phyloP scores from a whole-genome alignment of 2,113 vertebrate species.

The Meriones unguiculatus region DNA sequence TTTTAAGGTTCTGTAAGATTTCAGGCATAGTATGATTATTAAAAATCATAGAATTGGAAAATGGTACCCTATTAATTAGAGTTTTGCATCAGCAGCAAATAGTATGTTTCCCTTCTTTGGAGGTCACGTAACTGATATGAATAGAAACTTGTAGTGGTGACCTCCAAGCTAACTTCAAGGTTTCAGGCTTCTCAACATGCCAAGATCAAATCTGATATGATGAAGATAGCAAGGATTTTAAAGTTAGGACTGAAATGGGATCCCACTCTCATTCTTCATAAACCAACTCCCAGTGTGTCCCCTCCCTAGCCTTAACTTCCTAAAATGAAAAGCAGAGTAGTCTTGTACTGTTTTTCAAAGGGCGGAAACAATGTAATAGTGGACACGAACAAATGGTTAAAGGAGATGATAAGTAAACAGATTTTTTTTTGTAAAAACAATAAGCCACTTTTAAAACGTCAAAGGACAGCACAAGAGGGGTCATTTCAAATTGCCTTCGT shows the following conservation, averaged over 20 bases:
- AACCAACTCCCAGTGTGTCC: background rate
- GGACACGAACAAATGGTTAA: background rate
- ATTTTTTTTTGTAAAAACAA: background rate
- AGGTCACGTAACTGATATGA: background rate
- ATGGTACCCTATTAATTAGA: background rate
- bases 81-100: background rate
- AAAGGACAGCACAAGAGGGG: background rate
- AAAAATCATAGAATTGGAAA: background rate
- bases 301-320: background rate
- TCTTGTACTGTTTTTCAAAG: background rate
- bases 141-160: background rate
- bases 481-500: background rate
- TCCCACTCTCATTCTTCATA: background rate
- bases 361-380: background rate
- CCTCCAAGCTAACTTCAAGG: background rate
- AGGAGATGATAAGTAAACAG: background rate
- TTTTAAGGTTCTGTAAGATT: background rate
- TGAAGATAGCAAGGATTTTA: background rate
- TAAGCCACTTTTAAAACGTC: background rate
- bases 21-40: background rate
- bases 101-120: background rate
- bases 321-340: background rate
- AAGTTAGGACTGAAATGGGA: background rate
- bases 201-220: background rate
- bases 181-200: background rate